Conservation (phyloP, 2,888 invertebrate species). For the Nowickia ferox region DNA sequence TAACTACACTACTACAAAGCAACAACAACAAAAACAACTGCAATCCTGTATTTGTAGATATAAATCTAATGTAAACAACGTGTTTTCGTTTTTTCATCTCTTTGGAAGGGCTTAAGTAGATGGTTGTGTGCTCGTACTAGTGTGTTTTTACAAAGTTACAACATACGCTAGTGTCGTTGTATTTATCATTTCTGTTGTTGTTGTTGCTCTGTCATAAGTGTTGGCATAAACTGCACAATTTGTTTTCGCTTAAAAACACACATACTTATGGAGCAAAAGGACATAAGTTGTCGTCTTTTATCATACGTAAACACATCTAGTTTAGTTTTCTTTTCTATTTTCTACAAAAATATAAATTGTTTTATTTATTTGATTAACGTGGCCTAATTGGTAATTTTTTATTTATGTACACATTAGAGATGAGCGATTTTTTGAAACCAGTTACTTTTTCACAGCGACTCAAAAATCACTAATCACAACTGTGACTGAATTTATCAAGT, state of each 20-base stretch:
- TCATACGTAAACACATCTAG: background rate
- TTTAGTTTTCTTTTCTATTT: constrained; percentile 1
- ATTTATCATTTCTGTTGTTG: background rate
- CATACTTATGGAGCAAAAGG: constrained; percentile 26
- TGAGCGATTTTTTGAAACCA: no score
- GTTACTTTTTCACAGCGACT: no score
- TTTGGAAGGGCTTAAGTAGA: constrained; percentile 16
- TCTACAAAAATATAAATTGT: constrained; percentile 24
- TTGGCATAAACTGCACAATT: constrained; percentile 71
- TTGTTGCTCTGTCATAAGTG: constrained; percentile 55
- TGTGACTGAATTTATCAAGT: no score
- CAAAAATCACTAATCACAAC: no score
- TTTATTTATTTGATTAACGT: constrained; percentile 2
- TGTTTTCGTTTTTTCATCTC: constrained; percentile 13
- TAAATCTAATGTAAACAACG: constrained; percentile 62
- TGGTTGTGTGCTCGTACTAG: constrained; percentile 13
- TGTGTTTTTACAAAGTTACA: constrained; percentile 31
- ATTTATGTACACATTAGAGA: no score
- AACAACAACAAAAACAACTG: background rate
- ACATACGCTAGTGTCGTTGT: constrained; percentile 31
- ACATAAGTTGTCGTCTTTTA: constrained; percentile 32
- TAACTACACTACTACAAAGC: constrained; percentile 16
- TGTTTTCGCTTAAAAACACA: constrained; percentile 53
- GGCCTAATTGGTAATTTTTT: background rate
- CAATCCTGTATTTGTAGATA: constrained; percentile 41